A percentile compares a stretch with the other conserved stretches of the same genome.
Evolutionary conservation across 2,888 invertebrate genomes (phyloP).

Genomic region (Drosophila buzzatii): DNA sequence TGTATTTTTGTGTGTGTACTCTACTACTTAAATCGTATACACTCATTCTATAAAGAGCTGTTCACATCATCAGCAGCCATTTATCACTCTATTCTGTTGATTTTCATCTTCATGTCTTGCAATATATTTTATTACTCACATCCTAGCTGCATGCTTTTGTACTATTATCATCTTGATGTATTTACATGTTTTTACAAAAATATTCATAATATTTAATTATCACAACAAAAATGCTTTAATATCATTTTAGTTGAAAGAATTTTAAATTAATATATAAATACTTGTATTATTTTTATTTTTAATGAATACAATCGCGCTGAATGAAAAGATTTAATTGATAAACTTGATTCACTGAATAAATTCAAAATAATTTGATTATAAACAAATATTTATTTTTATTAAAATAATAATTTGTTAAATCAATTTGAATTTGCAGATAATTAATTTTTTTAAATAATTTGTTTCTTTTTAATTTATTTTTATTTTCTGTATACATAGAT

Average conservation of each 20-base stretch:
- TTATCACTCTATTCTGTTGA: not conserved
- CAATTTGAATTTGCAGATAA: too few species aligned
- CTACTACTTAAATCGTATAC: slow-evolving; percentile 14
- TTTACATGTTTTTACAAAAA: not conserved
- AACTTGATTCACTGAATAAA: too few species aligned
- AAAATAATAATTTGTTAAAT: too few species aligned
- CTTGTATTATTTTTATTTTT: not conserved
- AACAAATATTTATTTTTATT: too few species aligned
- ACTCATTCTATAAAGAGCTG: slow-evolving; percentile 1
- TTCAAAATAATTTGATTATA: too few species aligned
- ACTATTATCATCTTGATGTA: not conserved
- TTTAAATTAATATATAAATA: not conserved
- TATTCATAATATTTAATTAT: not conserved
- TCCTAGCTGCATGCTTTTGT: slow-evolving; percentile 20
- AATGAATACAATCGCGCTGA: not conserved
- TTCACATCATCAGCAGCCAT: slow-evolving; percentile 20
- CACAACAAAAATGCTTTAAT: not conserved
- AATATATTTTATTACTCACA: slow-evolving; percentile 3
- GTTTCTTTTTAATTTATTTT: too few species aligned
- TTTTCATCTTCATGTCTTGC: not conserved
- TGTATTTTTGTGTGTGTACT: slow-evolving; percentile 13
- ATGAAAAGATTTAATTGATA: not conserved
- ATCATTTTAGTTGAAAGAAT: not conserved
- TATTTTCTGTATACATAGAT: too few species aligned
- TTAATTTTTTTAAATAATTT: too few species aligned